phyloP scores from a whole-genome alignment of 2,888 invertebrate genomes.

The Lasioglossum leucozonium region DNA sequence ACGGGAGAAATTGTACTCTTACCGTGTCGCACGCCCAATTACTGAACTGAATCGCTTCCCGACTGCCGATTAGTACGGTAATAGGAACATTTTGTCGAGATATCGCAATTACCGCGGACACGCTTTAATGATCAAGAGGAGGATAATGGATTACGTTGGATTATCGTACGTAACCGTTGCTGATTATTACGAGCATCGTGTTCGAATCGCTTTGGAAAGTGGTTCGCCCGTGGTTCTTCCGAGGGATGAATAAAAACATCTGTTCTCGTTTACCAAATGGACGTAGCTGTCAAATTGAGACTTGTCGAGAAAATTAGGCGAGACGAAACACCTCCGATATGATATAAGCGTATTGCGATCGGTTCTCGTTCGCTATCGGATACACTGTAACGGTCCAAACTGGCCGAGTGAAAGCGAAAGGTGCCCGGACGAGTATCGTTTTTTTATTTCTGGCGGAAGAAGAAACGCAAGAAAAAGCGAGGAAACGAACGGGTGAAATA shows the following conservation, averaged over 20 bases:
- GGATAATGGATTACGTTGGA: constrained; percentile 35
- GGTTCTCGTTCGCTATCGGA: constrained; percentile 9
- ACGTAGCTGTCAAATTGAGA: constrained; percentile 3
- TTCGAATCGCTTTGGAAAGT: constrained; percentile 23
- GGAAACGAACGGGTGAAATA: neutral
- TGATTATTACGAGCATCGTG: constrained; percentile 12
- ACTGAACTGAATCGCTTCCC: constrained; percentile 35
- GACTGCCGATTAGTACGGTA: constrained; percentile 16
- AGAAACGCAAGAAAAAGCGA: constrained; percentile 18
- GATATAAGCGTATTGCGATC: constrained; percentile 34
- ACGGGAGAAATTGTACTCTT: constrained; percentile 27
- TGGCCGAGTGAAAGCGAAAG: constrained; percentile 65
- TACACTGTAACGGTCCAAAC: constrained; percentile 19
- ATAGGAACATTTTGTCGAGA: constrained; percentile 31
- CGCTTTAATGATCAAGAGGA: constrained; percentile 28
- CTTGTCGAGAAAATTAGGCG: constrained; percentile 19
- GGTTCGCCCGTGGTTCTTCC: constrained; percentile 17
- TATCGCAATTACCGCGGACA: constrained; percentile 23
- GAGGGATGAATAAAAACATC: neutral
- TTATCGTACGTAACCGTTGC: constrained; percentile 34
- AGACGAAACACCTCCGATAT: constrained; percentile 10
- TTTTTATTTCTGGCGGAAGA: constrained; percentile 33
- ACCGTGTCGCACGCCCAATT: constrained; percentile 9
- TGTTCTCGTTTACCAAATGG: neutral
- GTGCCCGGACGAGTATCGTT: constrained; percentile 26